Evolutionary conservation across 2,888 invertebrate genomes (phyloP).

Genomic region (Dermolepida albohirtum): DNA sequence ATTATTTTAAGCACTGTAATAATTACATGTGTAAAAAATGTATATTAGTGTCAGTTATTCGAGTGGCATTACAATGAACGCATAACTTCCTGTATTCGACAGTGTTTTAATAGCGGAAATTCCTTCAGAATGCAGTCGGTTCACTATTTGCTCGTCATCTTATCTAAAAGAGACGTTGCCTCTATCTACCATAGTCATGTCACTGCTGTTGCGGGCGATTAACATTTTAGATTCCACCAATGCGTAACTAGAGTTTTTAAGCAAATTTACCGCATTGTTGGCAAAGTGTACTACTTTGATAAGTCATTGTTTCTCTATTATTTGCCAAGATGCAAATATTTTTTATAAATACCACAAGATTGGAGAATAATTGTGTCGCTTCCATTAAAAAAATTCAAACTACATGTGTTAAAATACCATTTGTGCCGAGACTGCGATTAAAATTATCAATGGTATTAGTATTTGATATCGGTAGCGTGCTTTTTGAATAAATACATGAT

Average conservation of each 20-base stretch:
- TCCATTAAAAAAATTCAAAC: not conserved
- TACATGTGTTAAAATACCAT: too few relatives aligned
- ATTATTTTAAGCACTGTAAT: too few relatives aligned
- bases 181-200: not conserved
- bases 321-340: conserved; percentile 20
- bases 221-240: not conserved
- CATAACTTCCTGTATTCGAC: conserved; percentile 26
- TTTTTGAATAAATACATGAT: too few relatives aligned
- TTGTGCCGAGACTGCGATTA: too few relatives aligned
- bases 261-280: conserved; percentile 21
- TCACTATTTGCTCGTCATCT: conserved; percentile 19
- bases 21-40: conserved; percentile 4
- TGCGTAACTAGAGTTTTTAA: conserved; percentile 17
- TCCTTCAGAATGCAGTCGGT: conserved; percentile 22
- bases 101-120: conserved; percentile 25
- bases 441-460: too few relatives aligned
- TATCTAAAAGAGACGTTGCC: conserved; percentile 11
- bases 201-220: not conserved
- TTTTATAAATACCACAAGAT: not conserved
- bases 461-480: too few relatives aligned
- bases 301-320: not conserved
- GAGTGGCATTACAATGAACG: conserved; percentile 26
- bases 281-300: conserved; percentile 11
- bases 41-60: conserved; percentile 14
- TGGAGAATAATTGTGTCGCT: not conserved